Evolutionary conservation across 2,797 vertebrate species (phyloP).

Genomic region (Microctenopoma stevenorrisi): DNA sequence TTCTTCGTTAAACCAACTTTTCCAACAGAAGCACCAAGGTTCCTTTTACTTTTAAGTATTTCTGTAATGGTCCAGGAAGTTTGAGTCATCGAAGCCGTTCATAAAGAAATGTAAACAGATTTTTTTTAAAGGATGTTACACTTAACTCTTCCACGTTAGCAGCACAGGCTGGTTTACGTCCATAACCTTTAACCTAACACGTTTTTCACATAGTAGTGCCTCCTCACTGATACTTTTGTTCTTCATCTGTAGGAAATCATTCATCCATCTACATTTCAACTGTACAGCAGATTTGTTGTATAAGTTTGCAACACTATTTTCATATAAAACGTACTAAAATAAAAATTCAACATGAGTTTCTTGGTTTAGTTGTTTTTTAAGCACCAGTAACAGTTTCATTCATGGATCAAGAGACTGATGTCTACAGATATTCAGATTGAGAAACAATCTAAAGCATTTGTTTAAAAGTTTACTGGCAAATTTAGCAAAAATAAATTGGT

Average conservation of each 20-base stretch:
- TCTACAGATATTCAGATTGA: too few relatives aligned
- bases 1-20: conserved; percentile 22
- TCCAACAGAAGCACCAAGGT: conserved; percentile 31
- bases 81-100: conserved; percentile 24
- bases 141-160: background rate
- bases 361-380: conserved; percentile 5
- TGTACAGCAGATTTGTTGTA: conserved; percentile 78
- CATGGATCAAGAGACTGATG: too few relatives aligned
- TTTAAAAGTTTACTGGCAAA: too few relatives aligned
- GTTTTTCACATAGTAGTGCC: conserved; percentile 33
- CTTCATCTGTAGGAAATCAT: conserved; percentile 35
- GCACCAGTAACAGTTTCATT: too few relatives aligned
- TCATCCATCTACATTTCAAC: conserved; percentile 50
- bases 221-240: conserved; percentile 42
- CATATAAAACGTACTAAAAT: conserved; percentile 79
- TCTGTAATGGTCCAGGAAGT: background rate
- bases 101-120: conserved; percentile 16
- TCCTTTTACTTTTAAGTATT: background rate
- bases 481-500: too few relatives aligned
- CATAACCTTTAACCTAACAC: conserved; percentile 29
- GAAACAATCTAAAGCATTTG: too few relatives aligned
- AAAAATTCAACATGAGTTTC: conserved; percentile 69
- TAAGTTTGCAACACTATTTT: conserved; percentile 79
- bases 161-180: conserved; percentile 16
- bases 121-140: conserved; percentile 24